Percentiles rank a stretch among this genome's conserved stretches.
Conservation (phyloP, 2,797 vertebrate species). For the Hemitrygon akajei region DNA sequence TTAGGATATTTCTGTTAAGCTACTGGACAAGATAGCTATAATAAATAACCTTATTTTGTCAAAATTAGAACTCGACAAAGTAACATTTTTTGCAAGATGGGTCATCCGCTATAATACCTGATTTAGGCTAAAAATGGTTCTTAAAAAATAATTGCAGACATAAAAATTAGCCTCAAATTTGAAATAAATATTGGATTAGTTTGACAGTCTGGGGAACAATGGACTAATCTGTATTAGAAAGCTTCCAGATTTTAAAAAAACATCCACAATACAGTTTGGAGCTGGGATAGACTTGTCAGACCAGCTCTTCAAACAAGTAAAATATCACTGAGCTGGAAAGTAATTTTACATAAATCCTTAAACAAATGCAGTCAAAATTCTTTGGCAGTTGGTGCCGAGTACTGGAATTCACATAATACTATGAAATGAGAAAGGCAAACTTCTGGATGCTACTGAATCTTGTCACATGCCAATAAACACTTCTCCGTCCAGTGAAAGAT, state of each 20-base stretch:
- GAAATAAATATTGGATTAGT: neutral
- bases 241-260: neutral
- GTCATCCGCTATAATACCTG: neutral
- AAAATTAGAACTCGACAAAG: too few species aligned
- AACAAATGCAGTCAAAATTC: conserved; percentile 26
- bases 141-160: neutral
- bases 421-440: neutral
- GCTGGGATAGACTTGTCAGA: conserved; percentile 4
- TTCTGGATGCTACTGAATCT: conserved; percentile 14
- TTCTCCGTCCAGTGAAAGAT: neutral
- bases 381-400: neutral
- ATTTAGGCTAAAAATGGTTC: neutral
- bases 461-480: neutral
- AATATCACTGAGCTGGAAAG: conserved; percentile 22
- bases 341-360: conserved; percentile 17
- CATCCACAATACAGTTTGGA: neutral
- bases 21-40: too few species aligned
- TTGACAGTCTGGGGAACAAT: neutral
- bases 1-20: neutral
- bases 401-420: conserved; percentile 2
- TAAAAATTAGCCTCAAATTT: neutral
- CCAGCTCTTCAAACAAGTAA: neutral
- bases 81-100: neutral
- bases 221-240: neutral
- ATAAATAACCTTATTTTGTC: neutral